Evolutionary conservation across 1,140 invertebrate species (phyloP).

Genomic region (Caerostris darwini): DNA sequence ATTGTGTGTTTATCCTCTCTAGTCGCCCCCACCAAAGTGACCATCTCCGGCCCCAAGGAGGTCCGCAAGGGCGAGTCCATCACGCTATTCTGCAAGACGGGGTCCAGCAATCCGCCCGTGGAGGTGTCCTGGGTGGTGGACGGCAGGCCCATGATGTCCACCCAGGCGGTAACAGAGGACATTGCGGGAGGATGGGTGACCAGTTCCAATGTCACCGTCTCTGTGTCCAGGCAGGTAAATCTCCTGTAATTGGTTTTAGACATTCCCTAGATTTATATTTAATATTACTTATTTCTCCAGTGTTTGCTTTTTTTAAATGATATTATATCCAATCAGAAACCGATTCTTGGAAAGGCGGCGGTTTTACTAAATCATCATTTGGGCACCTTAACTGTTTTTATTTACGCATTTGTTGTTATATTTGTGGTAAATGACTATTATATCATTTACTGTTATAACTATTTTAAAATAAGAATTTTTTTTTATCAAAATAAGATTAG

Average conservation of each 20-base stretch:
- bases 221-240: conserved; percentile 83
- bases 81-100: conserved; percentile 91
- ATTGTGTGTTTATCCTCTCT: conserved; percentile 79
- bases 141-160: conserved; percentile 82
- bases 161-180: conserved; percentile 81
- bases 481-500: too few species aligned
- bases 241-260: conserved; percentile 56
- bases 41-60: conserved; percentile 91
- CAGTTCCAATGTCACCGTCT: conserved; percentile 91
- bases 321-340: neutral
- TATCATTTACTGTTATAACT: too few species aligned
- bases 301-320: neutral
- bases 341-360: too few species aligned
- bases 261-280: neutral
- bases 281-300: neutral
- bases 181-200: conserved; percentile 92
- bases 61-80: conserved; percentile 92
- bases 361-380: too few species aligned
- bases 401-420: too few species aligned
- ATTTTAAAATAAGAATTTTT: too few species aligned
- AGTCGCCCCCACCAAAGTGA: conserved; percentile 94
- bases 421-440: too few species aligned
- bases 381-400: too few species aligned
- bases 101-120: conserved; percentile 94
- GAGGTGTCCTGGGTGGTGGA: conserved; percentile 90